Conservation (phyloP, 2,888 invertebrate species). For the Rhodophaea formosa region DNA sequence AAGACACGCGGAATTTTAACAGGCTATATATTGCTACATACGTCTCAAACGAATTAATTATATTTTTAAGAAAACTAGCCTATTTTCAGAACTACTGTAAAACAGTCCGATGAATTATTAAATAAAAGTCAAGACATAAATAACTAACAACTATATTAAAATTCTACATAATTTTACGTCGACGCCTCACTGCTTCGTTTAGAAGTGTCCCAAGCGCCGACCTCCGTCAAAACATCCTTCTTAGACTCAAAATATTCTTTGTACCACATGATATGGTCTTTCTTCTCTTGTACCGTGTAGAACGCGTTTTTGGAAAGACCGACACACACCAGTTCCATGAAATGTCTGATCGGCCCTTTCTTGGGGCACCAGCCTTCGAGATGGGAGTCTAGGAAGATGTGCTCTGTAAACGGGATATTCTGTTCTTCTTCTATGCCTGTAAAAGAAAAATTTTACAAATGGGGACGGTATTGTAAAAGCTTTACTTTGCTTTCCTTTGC, state of each 20-base stretch:
- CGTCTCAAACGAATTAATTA: no score
- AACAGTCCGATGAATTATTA: no score
- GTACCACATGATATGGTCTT: constrained; percentile 95
- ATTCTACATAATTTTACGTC: constrained; percentile 32
- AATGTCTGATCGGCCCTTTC: constrained; percentile 95
- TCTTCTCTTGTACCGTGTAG: constrained; percentile 92
- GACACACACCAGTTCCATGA: constrained; percentile 97
- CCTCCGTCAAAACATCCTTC: constrained; percentile 84
- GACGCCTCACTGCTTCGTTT: constrained; percentile 39
- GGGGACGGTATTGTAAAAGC: neutral
- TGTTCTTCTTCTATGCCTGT: constrained; percentile 84
- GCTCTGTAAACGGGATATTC: constrained; percentile 92
- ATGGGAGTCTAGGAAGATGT: constrained; percentile 94
- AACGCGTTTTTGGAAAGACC: constrained; percentile 97
- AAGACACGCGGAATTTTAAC: no score
- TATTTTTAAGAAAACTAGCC: no score
- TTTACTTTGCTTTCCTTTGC: no score
- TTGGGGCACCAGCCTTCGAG: constrained; percentile 94
- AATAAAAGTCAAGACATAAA: no score
- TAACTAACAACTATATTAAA: constrained; percentile 28
- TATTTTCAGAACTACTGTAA: no score
- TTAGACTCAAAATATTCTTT: constrained; percentile 93
- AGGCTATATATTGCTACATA: no score
- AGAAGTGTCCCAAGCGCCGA: constrained; percentile 79
- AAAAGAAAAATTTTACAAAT: constrained; percentile 24